phyloP scores from a whole-genome alignment of 2,888 invertebrate genomes.

The Heterodera filipjevi region DNA sequence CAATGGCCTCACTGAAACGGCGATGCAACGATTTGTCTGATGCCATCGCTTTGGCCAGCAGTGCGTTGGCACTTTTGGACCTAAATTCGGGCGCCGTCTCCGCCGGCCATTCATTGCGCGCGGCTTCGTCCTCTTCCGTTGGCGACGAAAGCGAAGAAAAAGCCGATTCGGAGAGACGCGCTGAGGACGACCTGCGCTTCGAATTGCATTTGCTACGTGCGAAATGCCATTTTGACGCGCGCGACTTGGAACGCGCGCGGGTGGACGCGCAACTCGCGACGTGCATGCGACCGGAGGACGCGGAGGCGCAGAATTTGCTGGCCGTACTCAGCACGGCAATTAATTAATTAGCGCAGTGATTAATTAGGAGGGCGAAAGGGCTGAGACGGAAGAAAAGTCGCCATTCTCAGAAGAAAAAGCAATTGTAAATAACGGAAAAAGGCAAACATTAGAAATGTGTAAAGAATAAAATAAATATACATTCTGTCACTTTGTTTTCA shows the following conservation, averaged over 20 bases:
- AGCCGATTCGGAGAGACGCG: neutral
- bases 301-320: conserved; percentile 43
- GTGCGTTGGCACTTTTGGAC: conserved; percentile 42
- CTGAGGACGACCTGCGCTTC: conserved; percentile 32
- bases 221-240: conserved; percentile 48
- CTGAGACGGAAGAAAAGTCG: neutral
- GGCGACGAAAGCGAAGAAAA: neutral
- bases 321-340: conserved; percentile 30
- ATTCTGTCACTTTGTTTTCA: no score
- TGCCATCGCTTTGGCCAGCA: conserved; percentile 38
- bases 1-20: conserved; percentile 87
- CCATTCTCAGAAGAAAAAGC: no score
- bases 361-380: neutral
- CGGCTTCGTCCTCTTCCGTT: neutral
- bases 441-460: no score
- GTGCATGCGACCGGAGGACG: conserved; percentile 39
- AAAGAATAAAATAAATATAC: no score
- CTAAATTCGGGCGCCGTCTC: neutral
- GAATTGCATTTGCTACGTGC: conserved; percentile 47
- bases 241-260: conserved; percentile 40
- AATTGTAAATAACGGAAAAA: no score
- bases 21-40: conserved; percentile 36
- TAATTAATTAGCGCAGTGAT: neutral
- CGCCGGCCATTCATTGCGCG: neutral
- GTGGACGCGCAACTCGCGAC: conserved; percentile 45